Conservation (phyloP, 2,888 invertebrate species). For the Halocaridina rubra region DNA sequence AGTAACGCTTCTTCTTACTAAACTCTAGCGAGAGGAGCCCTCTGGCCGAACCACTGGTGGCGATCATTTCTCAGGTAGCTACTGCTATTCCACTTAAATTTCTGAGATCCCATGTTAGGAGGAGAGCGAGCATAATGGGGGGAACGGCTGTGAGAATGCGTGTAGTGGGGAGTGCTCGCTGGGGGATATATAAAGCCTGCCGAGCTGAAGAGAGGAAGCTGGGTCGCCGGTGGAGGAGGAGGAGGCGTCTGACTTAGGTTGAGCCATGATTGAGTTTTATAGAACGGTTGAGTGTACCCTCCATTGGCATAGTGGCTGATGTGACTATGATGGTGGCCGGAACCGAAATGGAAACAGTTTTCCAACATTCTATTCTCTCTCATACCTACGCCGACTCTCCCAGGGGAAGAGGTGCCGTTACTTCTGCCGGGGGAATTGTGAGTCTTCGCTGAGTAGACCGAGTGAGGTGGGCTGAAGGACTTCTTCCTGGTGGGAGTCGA, state of each 20-base stretch:
- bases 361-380: constrained; percentile 9
- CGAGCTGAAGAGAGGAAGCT: constrained; percentile 24
- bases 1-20: neutral
- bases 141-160: constrained; percentile 28
- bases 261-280: constrained; percentile 40
- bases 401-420: neutral
- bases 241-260: constrained; percentile 46
- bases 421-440: constrained; percentile 17
- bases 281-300: constrained; percentile 46
- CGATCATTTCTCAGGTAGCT: constrained; percentile 35
- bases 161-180: constrained; percentile 37
- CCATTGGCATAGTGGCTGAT: constrained; percentile 4
- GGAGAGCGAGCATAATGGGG: constrained; percentile 43
- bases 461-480: constrained; percentile 1
- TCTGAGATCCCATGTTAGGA: constrained; percentile 38
- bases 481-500: constrained; percentile 45
- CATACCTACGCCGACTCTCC: neutral
- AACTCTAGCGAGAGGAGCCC: constrained; percentile 43
- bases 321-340: constrained; percentile 9
- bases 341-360: constrained; percentile 6
- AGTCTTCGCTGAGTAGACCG: constrained; percentile 11
- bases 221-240: constrained; percentile 28
- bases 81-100: constrained; percentile 38
- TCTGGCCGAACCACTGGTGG: constrained; percentile 45
- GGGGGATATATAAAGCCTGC: constrained; percentile 36